phyloP scores from a whole-genome alignment of 2,888 invertebrate genomes.

The Allacma fusca region DNA sequence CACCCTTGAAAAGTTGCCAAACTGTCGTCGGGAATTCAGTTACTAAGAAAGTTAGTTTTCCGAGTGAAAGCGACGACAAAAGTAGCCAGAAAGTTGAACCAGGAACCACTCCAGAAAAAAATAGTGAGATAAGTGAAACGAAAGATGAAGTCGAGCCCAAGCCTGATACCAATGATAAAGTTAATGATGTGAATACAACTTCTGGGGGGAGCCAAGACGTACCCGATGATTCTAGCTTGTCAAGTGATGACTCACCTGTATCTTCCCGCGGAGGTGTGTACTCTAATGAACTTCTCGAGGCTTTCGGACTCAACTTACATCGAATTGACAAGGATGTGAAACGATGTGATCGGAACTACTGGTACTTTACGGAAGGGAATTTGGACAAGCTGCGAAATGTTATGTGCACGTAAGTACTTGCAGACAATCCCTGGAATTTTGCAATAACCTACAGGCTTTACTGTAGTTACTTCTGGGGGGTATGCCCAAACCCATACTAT shows the following conservation, averaged over 20 bases:
- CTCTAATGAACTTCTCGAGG: slow-evolving; percentile 83
- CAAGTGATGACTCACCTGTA: slow-evolving; percentile 56
- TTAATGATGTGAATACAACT: slow-evolving; percentile 62
- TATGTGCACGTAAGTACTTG: slow-evolving; percentile 86
- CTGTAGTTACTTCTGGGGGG: no score
- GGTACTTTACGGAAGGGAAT: slow-evolving; percentile 89
- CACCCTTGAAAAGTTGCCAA: slow-evolving; percentile 21
- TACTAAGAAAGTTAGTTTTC: slow-evolving; percentile 34
- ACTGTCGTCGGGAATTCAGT: background rate
- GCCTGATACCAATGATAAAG: background rate
- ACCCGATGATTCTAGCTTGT: slow-evolving; percentile 57
- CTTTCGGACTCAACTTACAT: slow-evolving; percentile 87
- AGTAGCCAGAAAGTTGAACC: background rate
- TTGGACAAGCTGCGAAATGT: slow-evolving; percentile 91
- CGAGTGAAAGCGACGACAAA: slow-evolving; percentile 22
- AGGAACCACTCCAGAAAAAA: background rate
- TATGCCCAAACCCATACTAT: no score
- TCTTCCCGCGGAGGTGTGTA: slow-evolving; percentile 62
- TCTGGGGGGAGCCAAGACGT: slow-evolving; percentile 63
- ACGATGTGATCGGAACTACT: slow-evolving; percentile 92
- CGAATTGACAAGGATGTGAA: slow-evolving; percentile 97
- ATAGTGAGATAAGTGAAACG: background rate
- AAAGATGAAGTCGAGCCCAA: background rate
- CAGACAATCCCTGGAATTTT: background rate
- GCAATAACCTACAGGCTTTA: no score